Evolutionary conservation across 2,797 vertebrate genomes (phyloP).

Genomic region (Chanos chanos): DNA sequence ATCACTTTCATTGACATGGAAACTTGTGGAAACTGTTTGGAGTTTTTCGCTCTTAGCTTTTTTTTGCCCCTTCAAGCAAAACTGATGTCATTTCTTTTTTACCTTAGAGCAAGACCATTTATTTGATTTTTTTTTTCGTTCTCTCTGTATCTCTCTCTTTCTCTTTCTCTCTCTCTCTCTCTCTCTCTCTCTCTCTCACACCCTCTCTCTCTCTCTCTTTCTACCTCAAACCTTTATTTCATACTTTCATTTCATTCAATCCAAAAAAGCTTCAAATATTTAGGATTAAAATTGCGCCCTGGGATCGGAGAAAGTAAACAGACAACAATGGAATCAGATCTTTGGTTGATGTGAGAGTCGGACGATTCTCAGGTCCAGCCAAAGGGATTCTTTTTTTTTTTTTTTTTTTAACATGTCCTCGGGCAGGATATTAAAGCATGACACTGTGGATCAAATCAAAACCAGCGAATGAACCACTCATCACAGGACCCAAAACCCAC

Average conservation of each 20-base stretch:
- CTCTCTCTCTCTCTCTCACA: neutral
- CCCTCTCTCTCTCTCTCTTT: neutral
- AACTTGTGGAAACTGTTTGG: no score
- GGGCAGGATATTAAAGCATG: conserved; percentile 30
- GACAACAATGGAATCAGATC: neutral
- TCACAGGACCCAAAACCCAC: conserved; percentile 14
- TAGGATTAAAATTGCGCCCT: neutral
- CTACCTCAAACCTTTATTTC: neutral
- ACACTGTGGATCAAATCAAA: conserved; percentile 16
- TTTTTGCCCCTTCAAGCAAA: no score
- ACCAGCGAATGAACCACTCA: conserved; percentile 1
- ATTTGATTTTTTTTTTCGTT: no score
- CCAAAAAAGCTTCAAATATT: neutral
- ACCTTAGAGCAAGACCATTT: no score
- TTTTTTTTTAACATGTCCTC: conserved; percentile 21
- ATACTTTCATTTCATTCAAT: neutral
- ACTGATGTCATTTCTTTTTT: no score
- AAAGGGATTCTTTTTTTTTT: conserved; percentile 4
- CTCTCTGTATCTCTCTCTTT: no score
- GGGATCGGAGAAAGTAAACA: neutral
- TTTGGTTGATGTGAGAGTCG: neutral
- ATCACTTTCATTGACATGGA: no score
- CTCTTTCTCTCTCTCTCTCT: no score
- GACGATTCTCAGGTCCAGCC: conserved; percentile 1
- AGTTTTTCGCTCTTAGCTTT: no score